A percentile compares a stretch with the other conserved stretches of the same genome.
phyloP scores from a whole-genome alignment of 2,797 vertebrate species.

The Propithecus perrieri region DNA sequence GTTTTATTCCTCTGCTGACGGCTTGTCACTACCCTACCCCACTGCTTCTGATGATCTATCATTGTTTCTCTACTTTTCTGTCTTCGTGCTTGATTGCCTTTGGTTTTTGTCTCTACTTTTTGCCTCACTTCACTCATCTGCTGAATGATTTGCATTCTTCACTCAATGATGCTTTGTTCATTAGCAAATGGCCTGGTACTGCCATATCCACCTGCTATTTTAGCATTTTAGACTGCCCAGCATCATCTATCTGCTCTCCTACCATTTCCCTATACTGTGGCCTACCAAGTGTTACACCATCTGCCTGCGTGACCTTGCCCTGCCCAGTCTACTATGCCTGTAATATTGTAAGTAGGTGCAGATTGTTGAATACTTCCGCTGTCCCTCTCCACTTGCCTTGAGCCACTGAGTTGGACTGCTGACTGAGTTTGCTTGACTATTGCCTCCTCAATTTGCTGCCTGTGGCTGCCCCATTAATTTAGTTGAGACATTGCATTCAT shows the following conservation, averaged over 20 bases:
- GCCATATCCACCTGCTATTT: constrained; percentile 78
- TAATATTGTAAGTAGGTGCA: constrained; percentile 58
- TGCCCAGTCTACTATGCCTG: constrained; percentile 39
- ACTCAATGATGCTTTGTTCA: constrained; percentile 81
- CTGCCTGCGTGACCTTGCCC: constrained; percentile 65
- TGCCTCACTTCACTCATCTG: constrained; percentile 72
- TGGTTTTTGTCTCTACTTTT: constrained; percentile 76
- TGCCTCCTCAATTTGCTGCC: constrained; percentile 77
- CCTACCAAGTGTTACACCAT: constrained; percentile 45
- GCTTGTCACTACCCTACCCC: constrained; percentile 75
- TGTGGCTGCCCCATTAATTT: constrained; percentile 64
- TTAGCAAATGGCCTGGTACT: constrained; percentile 75
- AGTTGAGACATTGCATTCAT: constrained; percentile 48
- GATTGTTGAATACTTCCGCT: constrained; percentile 53
- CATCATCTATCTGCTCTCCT: constrained; percentile 43
- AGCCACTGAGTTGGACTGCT: constrained; percentile 53
- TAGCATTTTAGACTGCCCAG: constrained; percentile 57
- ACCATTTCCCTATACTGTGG: neutral
- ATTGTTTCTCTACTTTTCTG: constrained; percentile 74
- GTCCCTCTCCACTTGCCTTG: constrained; percentile 70
- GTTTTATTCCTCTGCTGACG: constrained; percentile 75
- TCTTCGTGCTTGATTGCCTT: constrained; percentile 81
- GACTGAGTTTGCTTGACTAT: constrained; percentile 75
- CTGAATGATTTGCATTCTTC: constrained; percentile 55
- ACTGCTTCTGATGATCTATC: constrained; percentile 74